Conservation (phyloP, 2,797 vertebrate species). For the Periparus ater region DNA sequence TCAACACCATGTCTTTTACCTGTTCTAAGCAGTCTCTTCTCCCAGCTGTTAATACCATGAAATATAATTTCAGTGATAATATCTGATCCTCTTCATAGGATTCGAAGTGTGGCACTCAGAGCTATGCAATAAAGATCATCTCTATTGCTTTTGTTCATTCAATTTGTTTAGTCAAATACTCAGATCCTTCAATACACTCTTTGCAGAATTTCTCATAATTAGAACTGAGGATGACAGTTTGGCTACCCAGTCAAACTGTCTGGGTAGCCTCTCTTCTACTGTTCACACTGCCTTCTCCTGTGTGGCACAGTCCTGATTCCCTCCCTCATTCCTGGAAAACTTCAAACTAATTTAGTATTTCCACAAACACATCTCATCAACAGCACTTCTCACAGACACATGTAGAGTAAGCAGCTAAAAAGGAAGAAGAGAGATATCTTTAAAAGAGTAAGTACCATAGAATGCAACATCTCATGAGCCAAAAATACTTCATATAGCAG, state of each 20-base stretch:
- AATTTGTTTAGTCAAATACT: background rate
- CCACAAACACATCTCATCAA: background rate
- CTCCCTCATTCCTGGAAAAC: background rate
- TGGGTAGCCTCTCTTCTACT: background rate
- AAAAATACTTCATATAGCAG: background rate
- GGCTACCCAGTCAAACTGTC: background rate
- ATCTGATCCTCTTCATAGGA: accelerated
- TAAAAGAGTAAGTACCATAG: background rate
- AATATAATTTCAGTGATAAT: background rate
- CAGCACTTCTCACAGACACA: background rate
- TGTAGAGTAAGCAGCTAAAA: background rate
- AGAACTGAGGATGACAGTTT: background rate
- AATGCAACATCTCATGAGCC: background rate
- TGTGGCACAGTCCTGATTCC: background rate
- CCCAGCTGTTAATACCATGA: background rate
- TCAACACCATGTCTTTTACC: background rate
- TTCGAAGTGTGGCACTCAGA: background rate
- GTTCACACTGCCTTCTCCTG: background rate
- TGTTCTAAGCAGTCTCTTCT: background rate
- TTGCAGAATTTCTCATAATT: background rate
- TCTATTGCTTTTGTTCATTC: background rate
- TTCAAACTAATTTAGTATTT: background rate
- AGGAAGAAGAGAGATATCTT: background rate
- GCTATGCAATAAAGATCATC: background rate
- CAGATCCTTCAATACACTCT: background rate